Percentiles rank a stretch among this genome's conserved stretches.
phyloP scores from a whole-genome alignment of 2,113 vertebrate genomes.

The Colossoma macropomum region DNA sequence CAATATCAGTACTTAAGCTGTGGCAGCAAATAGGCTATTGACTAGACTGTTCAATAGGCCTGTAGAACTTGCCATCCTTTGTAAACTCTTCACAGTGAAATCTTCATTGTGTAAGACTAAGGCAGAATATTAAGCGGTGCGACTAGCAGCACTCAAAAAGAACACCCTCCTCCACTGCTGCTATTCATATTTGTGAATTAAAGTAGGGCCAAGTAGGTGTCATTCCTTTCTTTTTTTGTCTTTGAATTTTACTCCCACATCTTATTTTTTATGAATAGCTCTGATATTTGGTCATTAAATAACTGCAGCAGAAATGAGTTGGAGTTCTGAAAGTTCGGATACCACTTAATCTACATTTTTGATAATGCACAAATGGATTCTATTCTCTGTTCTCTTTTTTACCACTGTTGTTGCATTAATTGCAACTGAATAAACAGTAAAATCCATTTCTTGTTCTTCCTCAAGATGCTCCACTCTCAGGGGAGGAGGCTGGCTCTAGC shows the following conservation, averaged over 20 bases:
- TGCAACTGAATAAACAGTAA: conserved; percentile 10
- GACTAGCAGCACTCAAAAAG: neutral
- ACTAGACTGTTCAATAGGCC: neutral
- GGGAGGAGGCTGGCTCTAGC: conserved; percentile 72
- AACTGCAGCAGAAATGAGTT: neutral
- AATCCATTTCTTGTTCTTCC: neutral
- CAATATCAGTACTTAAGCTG: neutral
- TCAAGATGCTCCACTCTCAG: conserved; percentile 70
- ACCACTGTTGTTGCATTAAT: neutral
- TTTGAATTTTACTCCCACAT: neutral
- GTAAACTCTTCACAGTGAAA: neutral
- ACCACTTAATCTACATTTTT: neutral
- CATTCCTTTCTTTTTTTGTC: neutral
- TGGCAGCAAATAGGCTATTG: conserved; percentile 2
- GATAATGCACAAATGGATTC: neutral
- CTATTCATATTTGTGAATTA: neutral
- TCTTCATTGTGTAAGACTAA: neutral
- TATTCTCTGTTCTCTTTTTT: neutral
- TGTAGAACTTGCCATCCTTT: conserved; percentile 1
- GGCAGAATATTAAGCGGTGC: neutral
- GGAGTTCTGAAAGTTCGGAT: neutral
- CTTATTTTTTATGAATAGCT: neutral
- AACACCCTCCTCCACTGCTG: neutral
- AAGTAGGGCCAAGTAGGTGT: neutral
- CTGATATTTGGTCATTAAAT: neutral